A percentile compares a stretch with the other conserved stretches of the same genome.
phyloP scores from a whole-genome alignment of 2,797 vertebrate species.

The Epinephelus coioides region DNA sequence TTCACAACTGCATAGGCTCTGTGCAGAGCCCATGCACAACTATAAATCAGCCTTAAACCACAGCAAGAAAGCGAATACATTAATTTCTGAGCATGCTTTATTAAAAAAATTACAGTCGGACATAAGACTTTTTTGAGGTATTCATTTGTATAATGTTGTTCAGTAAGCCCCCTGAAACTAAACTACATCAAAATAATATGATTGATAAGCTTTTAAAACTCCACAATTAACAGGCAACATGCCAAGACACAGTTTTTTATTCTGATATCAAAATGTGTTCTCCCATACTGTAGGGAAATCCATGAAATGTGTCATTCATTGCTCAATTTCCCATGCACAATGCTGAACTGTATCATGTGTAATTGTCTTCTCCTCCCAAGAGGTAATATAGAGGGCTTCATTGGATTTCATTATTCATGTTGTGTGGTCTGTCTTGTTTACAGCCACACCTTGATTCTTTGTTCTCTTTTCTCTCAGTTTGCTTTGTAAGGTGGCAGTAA shows the following conservation, averaged over 20 bases:
- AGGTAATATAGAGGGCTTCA: background rate
- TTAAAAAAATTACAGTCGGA: background rate
- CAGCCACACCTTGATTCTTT: constrained; percentile 42
- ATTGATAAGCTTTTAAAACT: background rate
- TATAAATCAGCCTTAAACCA: too few species aligned
- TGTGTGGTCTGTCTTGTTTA: constrained; percentile 7
- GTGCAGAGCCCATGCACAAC: too few species aligned
- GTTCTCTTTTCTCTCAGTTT: background rate
- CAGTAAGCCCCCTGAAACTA: background rate
- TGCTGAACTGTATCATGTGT: constrained; percentile 3
- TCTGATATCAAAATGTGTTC: background rate
- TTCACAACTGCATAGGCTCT: too few species aligned
- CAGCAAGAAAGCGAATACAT: background rate
- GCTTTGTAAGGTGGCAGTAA: background rate
- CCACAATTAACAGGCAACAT: background rate
- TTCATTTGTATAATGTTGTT: background rate
- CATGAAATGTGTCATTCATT: background rate
- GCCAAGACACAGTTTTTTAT: background rate
- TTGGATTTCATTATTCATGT: constrained; percentile 34
- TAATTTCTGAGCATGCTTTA: background rate
- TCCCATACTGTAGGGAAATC: background rate
- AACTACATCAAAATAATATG: background rate
- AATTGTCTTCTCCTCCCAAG: background rate
- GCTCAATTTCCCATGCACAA: background rate
- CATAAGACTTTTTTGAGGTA: background rate